These are phyloP conservation scores for Trichogramma evanescens DNA, from an alignment of 2,888 invertebrate species.

Conservation along the genomic window DNA sequence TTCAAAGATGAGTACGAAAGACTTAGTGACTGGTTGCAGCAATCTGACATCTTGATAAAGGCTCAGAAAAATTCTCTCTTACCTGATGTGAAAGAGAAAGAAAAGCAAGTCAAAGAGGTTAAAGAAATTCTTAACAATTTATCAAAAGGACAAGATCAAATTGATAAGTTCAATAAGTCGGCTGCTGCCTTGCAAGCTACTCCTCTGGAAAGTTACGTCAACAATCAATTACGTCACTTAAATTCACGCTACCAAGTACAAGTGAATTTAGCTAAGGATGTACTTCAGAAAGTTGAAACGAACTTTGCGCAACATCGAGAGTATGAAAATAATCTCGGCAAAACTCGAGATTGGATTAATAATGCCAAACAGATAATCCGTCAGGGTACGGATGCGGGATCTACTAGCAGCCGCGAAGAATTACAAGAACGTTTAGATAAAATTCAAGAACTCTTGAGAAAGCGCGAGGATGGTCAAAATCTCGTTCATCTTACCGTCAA, in stretches of 20 bases:
- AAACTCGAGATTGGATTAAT: conserved; percentile 79
- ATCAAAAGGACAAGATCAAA: conserved; percentile 71
- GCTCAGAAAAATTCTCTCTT: conserved; percentile 79
- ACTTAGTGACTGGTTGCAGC: conserved; percentile 86
- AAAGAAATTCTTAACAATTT: conserved; percentile 69
- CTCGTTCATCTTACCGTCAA: conserved; percentile 80
- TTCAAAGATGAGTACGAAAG: conserved; percentile 90
- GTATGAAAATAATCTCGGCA: conserved; percentile 68
- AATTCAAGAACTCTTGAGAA: conserved; percentile 71
- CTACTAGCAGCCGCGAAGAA: conserved; percentile 72
- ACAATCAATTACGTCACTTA: conserved; percentile 76
- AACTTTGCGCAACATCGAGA: conserved; percentile 79
- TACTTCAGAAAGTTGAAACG: conserved; percentile 82
- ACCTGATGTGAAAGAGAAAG: conserved; percentile 74
- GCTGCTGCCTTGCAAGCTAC: conserved; percentile 72
- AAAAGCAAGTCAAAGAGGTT: conserved; percentile 76
- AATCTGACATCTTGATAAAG: conserved; percentile 83
- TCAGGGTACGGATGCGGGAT: conserved; percentile 71
- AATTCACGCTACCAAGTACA: conserved; percentile 86
- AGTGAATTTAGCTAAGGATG: conserved; percentile 81
- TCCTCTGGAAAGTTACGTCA: conserved; percentile 80
- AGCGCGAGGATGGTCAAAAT: conserved; percentile 81
- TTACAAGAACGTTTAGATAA: conserved; percentile 73
- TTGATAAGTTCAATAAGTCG: conserved; percentile 74
- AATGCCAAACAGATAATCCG: conserved; percentile 77